Evolutionary conservation across 2,888 invertebrate species (phyloP).

Genomic region (Microctonus hyperodae): DNA sequence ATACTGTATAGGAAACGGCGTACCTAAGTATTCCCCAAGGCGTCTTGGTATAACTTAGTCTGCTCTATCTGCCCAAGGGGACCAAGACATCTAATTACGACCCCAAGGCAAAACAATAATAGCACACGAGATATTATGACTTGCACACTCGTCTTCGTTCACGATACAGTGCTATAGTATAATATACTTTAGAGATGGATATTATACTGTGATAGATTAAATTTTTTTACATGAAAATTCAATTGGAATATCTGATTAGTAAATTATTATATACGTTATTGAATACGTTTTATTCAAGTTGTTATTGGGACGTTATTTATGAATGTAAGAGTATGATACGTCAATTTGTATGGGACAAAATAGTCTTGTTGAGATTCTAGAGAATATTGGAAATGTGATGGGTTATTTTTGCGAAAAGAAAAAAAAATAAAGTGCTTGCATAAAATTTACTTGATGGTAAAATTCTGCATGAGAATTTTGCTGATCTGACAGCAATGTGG

Average conservation of each 20-base stretch:
- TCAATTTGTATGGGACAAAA: background rate
- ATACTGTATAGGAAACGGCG: background rate
- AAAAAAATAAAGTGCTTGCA: background rate
- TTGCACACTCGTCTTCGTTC: background rate
- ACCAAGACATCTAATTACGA: slow-evolving; percentile 35
- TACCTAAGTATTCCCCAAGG: slow-evolving; percentile 34
- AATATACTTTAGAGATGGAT: background rate
- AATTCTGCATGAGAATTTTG: slow-evolving; percentile 7
- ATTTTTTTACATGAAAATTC: too few species aligned
- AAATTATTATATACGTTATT: too few species aligned
- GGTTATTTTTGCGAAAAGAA: background rate
- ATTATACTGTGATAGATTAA: too few species aligned
- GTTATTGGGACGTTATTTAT: background rate
- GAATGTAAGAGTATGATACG: background rate
- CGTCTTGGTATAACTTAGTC: slow-evolving; percentile 34
- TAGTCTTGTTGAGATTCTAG: background rate
- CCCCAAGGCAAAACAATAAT: slow-evolving; percentile 37
- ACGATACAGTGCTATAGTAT: background rate
- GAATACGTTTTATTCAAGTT: background rate
- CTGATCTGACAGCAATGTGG: background rate
- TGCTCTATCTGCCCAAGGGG: slow-evolving; percentile 26
- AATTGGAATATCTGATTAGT: too few species aligned
- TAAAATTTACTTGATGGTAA: background rate
- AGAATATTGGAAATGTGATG: background rate
- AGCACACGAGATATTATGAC: slow-evolving; percentile 25